Evolutionary conservation across 2,113 vertebrate genomes (phyloP), one percentile per base, ranked within the genome.

Genomic region (Eleginops maclovinus): DNA sequence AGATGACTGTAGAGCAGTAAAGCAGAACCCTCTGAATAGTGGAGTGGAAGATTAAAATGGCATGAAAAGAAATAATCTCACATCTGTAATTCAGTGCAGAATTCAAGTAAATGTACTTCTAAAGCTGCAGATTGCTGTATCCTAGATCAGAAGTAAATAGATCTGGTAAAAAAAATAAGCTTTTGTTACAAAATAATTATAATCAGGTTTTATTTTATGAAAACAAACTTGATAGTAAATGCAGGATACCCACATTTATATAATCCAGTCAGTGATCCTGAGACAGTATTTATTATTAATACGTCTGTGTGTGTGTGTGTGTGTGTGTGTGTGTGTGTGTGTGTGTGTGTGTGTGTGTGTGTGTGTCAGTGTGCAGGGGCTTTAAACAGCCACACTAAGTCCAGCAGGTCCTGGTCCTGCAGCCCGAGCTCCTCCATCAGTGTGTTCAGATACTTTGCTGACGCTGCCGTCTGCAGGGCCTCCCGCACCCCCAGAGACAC

Each of bases 401-500:
- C 83, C n/a, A 88, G 83, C 2, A 95, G 81, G 85, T 95, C 93
- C 43, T 86, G 77, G 28, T 91, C 71, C 8, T 83, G 75, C 0
- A 95, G 82, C 13, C 64, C 61, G 19, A 95, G 88, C 60, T 92
- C 92, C 55, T 85, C 75, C 90, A 94, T 89, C 59, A 94, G 69
- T 0, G 88, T 85, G 70, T 87, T 89, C 43, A 95, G 61, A 73
- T 92, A 94, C 51, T 88, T 77, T 4, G 65, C 65, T 0, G 93
- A 94, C 1, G 81, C 66, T 0, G 82, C 62, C 41, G 16, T 81
- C 66, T 78, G 54, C 85, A 95, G 54, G 10, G 91, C 84, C 41
- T 89, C 82, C 11, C 13, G 65, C 43, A 95, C 88, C 60, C 91
- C 36, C 0, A 70, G 84, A 55, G 91, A 94, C 68, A 94, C 94